These are phyloP conservation scores for Trachelus iudaicus DNA, from an alignment of 2,888 invertebrate species.

Conservation along the genomic window DNA sequence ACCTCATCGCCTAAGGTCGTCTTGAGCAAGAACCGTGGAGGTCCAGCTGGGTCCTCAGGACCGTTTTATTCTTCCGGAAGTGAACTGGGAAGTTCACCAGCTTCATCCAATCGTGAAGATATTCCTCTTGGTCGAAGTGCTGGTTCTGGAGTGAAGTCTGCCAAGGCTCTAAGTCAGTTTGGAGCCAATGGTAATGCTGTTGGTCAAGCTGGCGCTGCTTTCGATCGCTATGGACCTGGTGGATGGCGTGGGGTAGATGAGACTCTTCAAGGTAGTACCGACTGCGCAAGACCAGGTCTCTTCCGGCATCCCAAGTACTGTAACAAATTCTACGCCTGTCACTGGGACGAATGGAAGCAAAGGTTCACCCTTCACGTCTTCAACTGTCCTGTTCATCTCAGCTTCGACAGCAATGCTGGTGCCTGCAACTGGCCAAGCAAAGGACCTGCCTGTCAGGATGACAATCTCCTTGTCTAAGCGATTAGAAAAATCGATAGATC, in stretches of 20 bases:
- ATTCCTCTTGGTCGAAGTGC: constrained; percentile 5
- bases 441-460: constrained; percentile 80
- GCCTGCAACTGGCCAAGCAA: constrained; percentile 87
- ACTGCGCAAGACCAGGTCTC: constrained; percentile 69
- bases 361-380: constrained; percentile 80
- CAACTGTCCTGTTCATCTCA: constrained; percentile 82
- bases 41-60: neutral
- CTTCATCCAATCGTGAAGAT: constrained; percentile 1
- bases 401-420: constrained; percentile 79
- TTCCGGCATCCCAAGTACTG: constrained; percentile 80
- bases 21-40: neutral
- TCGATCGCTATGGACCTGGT: constrained; percentile 74
- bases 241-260: constrained; percentile 67
- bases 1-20: constrained; percentile 10
- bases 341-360: constrained; percentile 83
- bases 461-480: constrained; percentile 72
- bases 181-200: constrained; percentile 38
- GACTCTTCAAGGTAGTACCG: constrained; percentile 68
- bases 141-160: constrained; percentile 3
- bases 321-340: constrained; percentile 85
- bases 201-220: constrained; percentile 66
- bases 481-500: neutral
- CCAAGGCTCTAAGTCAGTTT: neutral
- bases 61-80: neutral
- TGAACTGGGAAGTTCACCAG: neutral